These are phyloP conservation scores for Montifringilla adamsi DNA, from an alignment of 2,113 vertebrate species.

Conservation along the genomic window DNA sequence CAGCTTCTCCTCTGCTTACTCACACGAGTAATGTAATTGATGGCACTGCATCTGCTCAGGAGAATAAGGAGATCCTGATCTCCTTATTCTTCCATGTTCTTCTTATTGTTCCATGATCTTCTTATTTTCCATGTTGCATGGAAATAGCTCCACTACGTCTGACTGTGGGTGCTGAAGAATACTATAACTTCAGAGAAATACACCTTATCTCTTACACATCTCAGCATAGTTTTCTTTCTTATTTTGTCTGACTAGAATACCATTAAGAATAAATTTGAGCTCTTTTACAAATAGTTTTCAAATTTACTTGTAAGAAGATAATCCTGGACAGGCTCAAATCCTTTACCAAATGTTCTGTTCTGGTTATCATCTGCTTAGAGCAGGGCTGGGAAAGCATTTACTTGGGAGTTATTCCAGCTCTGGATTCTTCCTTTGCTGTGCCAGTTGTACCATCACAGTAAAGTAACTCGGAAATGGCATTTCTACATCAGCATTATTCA, in stretches of 20 bases:
- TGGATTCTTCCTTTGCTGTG: background rate
- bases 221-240: background rate
- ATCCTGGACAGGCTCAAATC: background rate
- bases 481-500: background rate
- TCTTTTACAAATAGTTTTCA: background rate
- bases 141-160: background rate
- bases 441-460: background rate
- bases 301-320: background rate
- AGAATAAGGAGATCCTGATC: background rate
- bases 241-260: background rate
- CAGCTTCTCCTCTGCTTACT: conserved; percentile 52
- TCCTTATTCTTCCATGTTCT: no score
- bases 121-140: no score
- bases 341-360: background rate
- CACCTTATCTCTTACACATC: background rate
- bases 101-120: no score
- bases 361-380: background rate
- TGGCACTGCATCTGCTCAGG: background rate
- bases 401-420: background rate
- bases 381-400: background rate
- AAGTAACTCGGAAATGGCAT: background rate
- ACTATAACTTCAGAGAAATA: background rate
- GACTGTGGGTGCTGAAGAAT: background rate
- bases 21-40: conserved; percentile 38
- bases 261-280: background rate